A percentile compares a stretch with the other conserved stretches of the same genome.
phyloP scores from a whole-genome alignment of 2,888 invertebrate species.

The Cenopis cana region DNA sequence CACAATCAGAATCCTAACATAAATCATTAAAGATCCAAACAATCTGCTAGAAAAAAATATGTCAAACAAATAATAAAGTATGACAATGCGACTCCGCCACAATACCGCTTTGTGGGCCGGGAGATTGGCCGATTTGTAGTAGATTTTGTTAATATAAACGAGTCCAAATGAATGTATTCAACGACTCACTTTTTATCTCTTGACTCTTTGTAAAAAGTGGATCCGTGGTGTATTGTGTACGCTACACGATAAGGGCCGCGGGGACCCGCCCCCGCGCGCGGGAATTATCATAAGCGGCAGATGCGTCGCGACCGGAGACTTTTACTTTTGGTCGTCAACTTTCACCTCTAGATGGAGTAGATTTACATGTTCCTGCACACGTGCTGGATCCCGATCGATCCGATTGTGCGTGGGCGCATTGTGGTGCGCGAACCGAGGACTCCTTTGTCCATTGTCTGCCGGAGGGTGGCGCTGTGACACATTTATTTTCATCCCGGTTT shows the following conservation, averaged over 20 bases:
- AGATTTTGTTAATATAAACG: constrained; percentile 71
- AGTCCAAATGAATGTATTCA: constrained; percentile 63
- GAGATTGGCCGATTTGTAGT: constrained; percentile 75
- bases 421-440: constrained; percentile 68
- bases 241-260: constrained; percentile 67
- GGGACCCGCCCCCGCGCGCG: constrained; percentile 62
- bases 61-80: constrained; percentile 71
- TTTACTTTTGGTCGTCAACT: constrained; percentile 83
- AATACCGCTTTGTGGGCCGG: constrained; percentile 40
- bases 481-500: constrained; percentile 81
- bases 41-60: constrained; percentile 60
- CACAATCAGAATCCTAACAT: constrained; percentile 53
- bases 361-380: constrained; percentile 72
- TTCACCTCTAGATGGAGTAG: constrained; percentile 78
- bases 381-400: constrained; percentile 67
- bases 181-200: constrained; percentile 67
- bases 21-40: constrained; percentile 68
- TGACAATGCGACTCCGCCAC: constrained; percentile 50
- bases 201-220: constrained; percentile 67
- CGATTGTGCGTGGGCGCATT: constrained; percentile 68
- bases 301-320: constrained; percentile 71
- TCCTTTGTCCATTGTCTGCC: constrained; percentile 81
- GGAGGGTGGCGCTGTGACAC: constrained; percentile 84
- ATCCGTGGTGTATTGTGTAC: constrained; percentile 65
- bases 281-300: constrained; percentile 73